Base-by-base conservation (phyloP, 53 echinoderm and acorn worm species). In the Echinarachnius parma region DNA sequence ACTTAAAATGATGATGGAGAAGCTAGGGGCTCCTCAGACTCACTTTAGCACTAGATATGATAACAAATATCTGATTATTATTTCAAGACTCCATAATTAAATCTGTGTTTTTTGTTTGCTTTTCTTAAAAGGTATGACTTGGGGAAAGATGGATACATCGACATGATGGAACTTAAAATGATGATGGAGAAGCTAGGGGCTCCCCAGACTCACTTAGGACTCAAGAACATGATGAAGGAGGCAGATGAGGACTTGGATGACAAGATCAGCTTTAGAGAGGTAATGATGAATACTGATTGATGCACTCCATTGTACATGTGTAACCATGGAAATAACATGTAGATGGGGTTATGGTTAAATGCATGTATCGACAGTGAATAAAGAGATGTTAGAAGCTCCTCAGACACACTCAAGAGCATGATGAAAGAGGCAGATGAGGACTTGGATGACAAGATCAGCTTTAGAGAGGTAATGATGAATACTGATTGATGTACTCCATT, bases 331-430 rank as follows among this genome's bases (percentile, higher is more conserved):
- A n/a, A n/a, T n/a, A n/a, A n/a, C n/a, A n/a, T n/a, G n/a, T n/a
- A n/a, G n/a, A n/a, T n/a, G n/a, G n/a, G n/a, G n/a, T n/a, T n/a
- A n/a, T n/a, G n/a, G n/a, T n/a, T n/a, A n/a, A n/a, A n/a, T n/a
- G n/a, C n/a, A n/a, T n/a, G n/a, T n/a, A n/a, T n/a, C n/a, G n/a
- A n/a, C n/a, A n/a, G n/a, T n/a, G n/a, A n/a, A n/a, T n/a, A n/a
- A n/a, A n/a, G 96, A 96, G 52, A 84, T 81, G 22, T 66, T 96
- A 1, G 88, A 48, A 53, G 90, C 96, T 26, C 96, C 96, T 9
- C 96, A 96, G 59, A 96, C 96, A 11, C 96, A 96, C 84, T 96
- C 25, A 96, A 96, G 54, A 77, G 64, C 2, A 96, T 96, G 96
- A 96, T 96, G 33, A 80, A 82, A 4, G 87, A 90, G 54, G 96